Base-by-base conservation (phyloP, 2,888 invertebrate species). In the Diarsia brunnea region DNA sequence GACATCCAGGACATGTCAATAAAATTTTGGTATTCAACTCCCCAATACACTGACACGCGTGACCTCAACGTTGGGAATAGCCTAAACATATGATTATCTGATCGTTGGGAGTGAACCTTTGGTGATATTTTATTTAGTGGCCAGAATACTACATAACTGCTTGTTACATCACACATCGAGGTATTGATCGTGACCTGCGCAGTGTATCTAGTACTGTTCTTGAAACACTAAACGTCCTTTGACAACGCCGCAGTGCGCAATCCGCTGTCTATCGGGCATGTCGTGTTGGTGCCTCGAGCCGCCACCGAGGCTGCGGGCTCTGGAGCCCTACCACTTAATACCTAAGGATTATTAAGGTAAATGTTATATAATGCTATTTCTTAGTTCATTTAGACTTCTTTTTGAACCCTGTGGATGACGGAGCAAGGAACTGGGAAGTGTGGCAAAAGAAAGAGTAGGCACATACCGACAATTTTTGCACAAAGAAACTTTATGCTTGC, bases 141-240 rank as follows among this genome's bases (percentile, higher is more conserved):
- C 19, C 27, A 58, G 58, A 58, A 58, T 16, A 27, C 58, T 58
- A 58, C 19, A 58, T 19, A 27, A 27, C 58, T 27, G 27, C 24
- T 58, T 60, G 27, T 4, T 58, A 31, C 31, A 27, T 27, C 19
- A 58, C 27, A 27, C 16, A 31, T 19, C 19, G 19, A 4, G 16
- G 19, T 58, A 60, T 60, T 19, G 55, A 58, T 60, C 58, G 58
- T 60, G 27, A 60, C 27, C 19, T 60, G 58, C 58, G 58, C 58
- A 60, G 27, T 60, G 58, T 16, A 60, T 19, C 58, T 60, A 60
- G 27, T 14, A 8, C 58, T 58, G 19, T 60, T 60, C 58, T 60
- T 8, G 7, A 38, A 38, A 60, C 19, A 60, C 58, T 60, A 60
- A 27, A 60, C 58, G 27, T 58, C 16, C 4, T 60, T 60, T 19